Conservation (phyloP, 1,140 invertebrate genomes). For the Anastatus disparis region DNA sequence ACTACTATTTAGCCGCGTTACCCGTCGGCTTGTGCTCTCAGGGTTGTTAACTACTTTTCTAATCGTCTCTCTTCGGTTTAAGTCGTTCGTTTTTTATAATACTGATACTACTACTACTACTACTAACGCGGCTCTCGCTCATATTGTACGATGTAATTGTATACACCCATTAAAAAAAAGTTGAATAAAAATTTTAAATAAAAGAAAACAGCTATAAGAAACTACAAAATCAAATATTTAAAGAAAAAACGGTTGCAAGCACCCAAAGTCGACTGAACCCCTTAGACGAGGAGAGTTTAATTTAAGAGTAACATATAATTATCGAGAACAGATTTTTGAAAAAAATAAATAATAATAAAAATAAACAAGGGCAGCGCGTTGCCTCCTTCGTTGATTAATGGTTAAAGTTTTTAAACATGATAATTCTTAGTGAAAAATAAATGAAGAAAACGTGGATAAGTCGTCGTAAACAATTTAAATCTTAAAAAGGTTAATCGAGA, state of each 20-base stretch:
- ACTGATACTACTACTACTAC: background rate
- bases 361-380: slow-evolving; percentile 24
- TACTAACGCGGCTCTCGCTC: slow-evolving; percentile 1
- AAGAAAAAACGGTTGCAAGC: no score
- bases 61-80: slow-evolving; percentile 43
- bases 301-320: slow-evolving; percentile 36
- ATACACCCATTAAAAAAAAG: no score
- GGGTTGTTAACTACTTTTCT: slow-evolving; percentile 59
- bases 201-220: slow-evolving; percentile 7
- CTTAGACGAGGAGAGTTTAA: slow-evolving; percentile 38
- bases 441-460: no score
- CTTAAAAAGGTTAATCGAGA: slow-evolving; percentile 18
- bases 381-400: slow-evolving; percentile 38
- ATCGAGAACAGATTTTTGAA: slow-evolving; percentile 22
- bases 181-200: background rate
- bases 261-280: slow-evolving; percentile 27
- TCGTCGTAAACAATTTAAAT: no score
- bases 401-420: slow-evolving; percentile 33
- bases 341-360: background rate
- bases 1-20: slow-evolving; percentile 53
- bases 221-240: slow-evolving; percentile 35
- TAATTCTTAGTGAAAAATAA: slow-evolving; percentile 33
- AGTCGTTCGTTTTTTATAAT: slow-evolving; percentile 37
- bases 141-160: no score
- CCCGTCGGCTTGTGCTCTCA: slow-evolving; percentile 55